Evolutionary conservation across 2,888 invertebrate genomes (phyloP).

Genomic region (Caenorhabditis sp.): DNA sequence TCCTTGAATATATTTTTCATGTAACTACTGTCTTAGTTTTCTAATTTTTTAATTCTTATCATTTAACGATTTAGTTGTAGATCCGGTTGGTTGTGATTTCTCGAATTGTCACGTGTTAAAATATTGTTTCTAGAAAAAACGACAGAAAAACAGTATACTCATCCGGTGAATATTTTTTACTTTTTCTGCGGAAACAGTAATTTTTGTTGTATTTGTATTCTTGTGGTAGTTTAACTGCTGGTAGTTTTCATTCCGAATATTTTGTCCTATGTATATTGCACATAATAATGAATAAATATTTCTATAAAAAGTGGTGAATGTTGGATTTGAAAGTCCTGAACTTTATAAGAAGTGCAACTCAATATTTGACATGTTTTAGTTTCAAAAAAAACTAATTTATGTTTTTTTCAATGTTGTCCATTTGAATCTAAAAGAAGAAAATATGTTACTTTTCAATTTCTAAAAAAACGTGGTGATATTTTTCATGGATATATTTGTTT

Average conservation of each 20-base stretch:
- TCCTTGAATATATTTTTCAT: not conserved
- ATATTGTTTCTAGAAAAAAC: not conserved
- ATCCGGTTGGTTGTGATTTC: slow-evolving; percentile 1
- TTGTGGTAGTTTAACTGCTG: not conserved
- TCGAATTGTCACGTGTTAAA: not conserved
- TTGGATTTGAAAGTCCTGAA: no score
- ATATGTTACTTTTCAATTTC: no score
- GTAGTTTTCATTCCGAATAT: not conserved
- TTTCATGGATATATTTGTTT: no score
- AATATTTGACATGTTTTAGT: not conserved
- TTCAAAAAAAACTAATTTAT: not conserved
- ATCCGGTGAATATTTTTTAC: not conserved
- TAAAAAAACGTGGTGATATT: no score
- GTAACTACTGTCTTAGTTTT: not conserved
- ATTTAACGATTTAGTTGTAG: not conserved
- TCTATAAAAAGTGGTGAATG: no score
- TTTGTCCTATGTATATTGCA: not conserved
- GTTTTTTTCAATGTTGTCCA: no score
- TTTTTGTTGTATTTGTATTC: not conserved
- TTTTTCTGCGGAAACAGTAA: not conserved
- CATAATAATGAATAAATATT: not conserved
- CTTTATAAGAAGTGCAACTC: not conserved
- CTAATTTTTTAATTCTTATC: not conserved
- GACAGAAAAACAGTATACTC: not conserved
- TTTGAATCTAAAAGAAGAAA: no score